Percentiles rank a stretch among this genome's conserved stretches.
Evolutionary conservation across 2,113 vertebrate species (phyloP).

Genomic region (Daubentonia madagascariensis): DNA sequence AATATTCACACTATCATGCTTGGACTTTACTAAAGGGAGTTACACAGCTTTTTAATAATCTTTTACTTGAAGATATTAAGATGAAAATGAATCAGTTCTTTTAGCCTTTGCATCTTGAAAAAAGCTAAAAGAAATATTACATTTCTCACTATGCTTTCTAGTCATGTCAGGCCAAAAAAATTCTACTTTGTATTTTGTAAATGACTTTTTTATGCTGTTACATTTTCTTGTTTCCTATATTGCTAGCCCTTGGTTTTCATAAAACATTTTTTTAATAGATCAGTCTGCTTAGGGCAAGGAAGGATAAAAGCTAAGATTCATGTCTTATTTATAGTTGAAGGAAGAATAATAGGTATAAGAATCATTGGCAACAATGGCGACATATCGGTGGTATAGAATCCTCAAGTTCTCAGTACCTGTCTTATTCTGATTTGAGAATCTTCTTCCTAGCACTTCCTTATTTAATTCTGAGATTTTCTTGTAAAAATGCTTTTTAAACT

Average conservation of each 20-base stretch:
- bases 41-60: conserved; percentile 46
- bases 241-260: neutral
- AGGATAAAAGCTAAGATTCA: neutral
- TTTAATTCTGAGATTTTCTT: neutral
- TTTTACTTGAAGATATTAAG: conserved; percentile 13
- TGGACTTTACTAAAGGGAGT: neutral
- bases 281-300: neutral
- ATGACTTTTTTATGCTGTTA: neutral
- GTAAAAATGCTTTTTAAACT: neutral
- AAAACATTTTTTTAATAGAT: neutral
- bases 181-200: neutral
- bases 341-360: neutral
- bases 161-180: neutral
- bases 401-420: neutral
- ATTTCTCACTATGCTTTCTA: neutral
- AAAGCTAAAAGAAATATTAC: neutral
- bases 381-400: too few species aligned
- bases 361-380: neutral
- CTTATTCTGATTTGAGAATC: neutral
- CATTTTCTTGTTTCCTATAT: neutral
- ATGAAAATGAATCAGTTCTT: neutral
- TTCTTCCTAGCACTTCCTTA: neutral
- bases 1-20: conserved; percentile 14
- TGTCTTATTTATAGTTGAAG: neutral
- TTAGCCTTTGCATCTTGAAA: neutral